Percentiles rank a stretch among this genome's conserved stretches.
Conservation (phyloP, 2,797 vertebrate genomes). For the Spatula versicolor region DNA sequence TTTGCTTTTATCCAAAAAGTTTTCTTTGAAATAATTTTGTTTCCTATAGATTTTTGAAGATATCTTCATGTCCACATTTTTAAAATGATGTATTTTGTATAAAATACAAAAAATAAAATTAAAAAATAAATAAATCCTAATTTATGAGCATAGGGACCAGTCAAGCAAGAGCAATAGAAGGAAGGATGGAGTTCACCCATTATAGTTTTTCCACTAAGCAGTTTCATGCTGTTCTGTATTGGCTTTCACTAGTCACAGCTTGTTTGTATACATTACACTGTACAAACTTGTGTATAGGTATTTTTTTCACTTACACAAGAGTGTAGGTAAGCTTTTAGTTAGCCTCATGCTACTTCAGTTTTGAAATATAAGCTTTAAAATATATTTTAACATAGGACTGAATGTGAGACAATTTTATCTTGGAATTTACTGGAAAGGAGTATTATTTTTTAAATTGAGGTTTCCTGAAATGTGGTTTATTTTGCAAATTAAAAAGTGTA, state of each 20-base stretch:
- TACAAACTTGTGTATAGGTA: neutral
- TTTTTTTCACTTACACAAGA: neutral
- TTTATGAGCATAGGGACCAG: neutral
- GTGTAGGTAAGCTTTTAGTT: neutral
- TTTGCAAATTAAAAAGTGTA: slow-evolving; percentile 59
- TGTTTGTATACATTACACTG: neutral
- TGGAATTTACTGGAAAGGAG: slow-evolving; percentile 9
- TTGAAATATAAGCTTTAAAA: slow-evolving; percentile 10
- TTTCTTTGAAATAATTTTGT: neutral
- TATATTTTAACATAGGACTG: neutral
- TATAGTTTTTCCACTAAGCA: neutral
- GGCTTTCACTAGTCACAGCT: neutral
- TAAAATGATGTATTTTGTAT: neutral
- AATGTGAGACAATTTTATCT: slow-evolving; percentile 19
- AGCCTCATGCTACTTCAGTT: neutral
- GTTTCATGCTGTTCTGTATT: neutral
- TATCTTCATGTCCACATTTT: neutral
- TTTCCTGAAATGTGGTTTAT: slow-evolving; percentile 73
- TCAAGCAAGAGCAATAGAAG: neutral
- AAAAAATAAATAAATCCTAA: neutral
- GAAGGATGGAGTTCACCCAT: neutral
- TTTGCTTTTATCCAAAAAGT: neutral
- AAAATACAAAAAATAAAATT: too few relatives aligned
- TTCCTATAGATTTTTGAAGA: neutral
- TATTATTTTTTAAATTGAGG: slow-evolving; percentile 40